Base-by-base conservation (phyloP, 2,797 vertebrate genomes). In the Falco naumanni region DNA sequence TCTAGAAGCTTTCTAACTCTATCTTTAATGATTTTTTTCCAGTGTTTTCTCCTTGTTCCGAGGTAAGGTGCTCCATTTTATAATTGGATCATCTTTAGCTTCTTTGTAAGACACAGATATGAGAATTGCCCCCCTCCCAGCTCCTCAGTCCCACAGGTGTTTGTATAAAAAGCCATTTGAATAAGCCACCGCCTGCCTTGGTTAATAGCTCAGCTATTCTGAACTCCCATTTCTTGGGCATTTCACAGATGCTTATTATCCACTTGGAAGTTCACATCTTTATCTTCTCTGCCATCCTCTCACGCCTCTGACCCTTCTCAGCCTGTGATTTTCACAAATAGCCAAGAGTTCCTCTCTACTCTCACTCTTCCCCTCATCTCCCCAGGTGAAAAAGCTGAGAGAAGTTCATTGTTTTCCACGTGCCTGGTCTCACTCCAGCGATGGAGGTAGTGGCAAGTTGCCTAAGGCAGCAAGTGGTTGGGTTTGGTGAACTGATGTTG, bases 1-100 rank as follows among this genome's bases (percentile, higher is more conserved):
- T 93, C 78, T 84, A 91, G 85, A 87, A 93, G 66, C 71, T 88
- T 96, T 95, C 94, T 95, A 97, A 95, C 71, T 95, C 70, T 59
- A 56, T 93, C 75, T 81, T 78, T 88, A 97, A 96, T 7, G 81
- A 95, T 94, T 92, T 90, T 90, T 94, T 90, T 84, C 19, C 34
- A 41, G 22, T 85, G 79, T 91, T 95, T 96, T 69, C 71, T 81
- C 43, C 61, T 75, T 69, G 47, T 95, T 96, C 87, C 3, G 9
- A 78, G 82, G 69, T 69, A 69, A 85, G 41, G 25, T 0, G 0
- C 53, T 71, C 71, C 18, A 2, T 57, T 94, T 93, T 77, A 51
- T 89, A 97, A 93, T 93, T 86, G 78, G 53, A 91, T 97, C 91
- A 93, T 86, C 50, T 91, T 95, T 87, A 82, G 60, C 29, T 86